Evolutionary conservation across 2,888 invertebrate genomes (phyloP).

Genomic region (Chelonus formosanus): DNA sequence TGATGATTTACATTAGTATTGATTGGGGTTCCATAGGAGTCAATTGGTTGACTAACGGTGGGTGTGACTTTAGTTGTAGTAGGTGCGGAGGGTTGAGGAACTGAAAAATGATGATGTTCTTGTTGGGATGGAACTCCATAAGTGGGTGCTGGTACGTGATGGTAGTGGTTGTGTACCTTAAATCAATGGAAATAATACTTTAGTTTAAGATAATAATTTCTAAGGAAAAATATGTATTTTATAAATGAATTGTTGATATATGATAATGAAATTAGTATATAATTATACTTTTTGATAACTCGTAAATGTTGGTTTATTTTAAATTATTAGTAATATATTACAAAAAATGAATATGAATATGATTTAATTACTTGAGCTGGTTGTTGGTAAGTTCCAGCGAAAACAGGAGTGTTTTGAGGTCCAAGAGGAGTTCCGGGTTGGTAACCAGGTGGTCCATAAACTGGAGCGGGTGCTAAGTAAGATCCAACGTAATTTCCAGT

Average conservation of each 20-base stretch:
- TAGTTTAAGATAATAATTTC: not conserved
- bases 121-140: constrained; percentile 26
- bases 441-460: constrained; percentile 49
- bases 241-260: no score
- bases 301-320: not conserved
- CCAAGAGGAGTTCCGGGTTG: constrained; percentile 37
- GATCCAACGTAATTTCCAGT: constrained; percentile 38
- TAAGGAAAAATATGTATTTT: not conserved
- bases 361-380: constrained; percentile 10
- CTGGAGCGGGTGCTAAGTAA: constrained; percentile 17
- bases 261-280: no score
- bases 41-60: no score
- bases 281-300: no score
- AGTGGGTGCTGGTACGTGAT: constrained; percentile 1
- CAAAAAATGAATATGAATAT: no score
- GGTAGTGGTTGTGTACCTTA: not conserved
- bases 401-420: not conserved
- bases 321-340: no score
- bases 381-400: not conserved
- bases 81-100: not conserved
- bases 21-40: no score
- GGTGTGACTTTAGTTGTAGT: not conserved
- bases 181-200: not conserved
- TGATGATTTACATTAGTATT: no score
- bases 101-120: not conserved